Evolutionary conservation across 2,888 invertebrate genomes (phyloP), one percentile per base, ranked within the genome.

Genomic region (Brachylomia viminalis): DNA sequence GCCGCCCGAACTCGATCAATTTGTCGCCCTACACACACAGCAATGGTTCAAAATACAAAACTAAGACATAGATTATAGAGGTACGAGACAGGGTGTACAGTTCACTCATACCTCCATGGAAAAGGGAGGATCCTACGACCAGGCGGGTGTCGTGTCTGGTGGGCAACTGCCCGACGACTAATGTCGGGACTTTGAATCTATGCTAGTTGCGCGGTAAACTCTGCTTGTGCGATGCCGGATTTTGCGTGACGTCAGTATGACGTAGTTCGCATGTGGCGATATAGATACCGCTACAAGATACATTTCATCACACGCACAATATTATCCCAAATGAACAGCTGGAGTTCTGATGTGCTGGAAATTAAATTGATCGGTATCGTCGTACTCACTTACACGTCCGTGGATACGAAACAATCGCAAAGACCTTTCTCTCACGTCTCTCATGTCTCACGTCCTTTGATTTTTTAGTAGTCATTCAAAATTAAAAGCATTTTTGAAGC

Each of bases 1-100:
- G 97, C 5, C 99, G 97, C 3, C 98, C 98, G 92, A 99, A 99
- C 93, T 99, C 98, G 78, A 99, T 97, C 87, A 98, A 97, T 86
- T 97, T 97, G 92, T 98, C 97, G 38, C 96, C 97, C 97, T 97
- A 86, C 10, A 42, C 15, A 70, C 3, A 42, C 8, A 69, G 8
- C 33, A 15, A 59, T 68, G 7, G 8, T 45, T 52, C 13, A 2
- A 52, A 17, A 42, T 33, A 30, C 15, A 23, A 33, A 17, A 33
- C 33, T 54, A 17, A 20, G 13, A n/a, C 13, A 11, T 13, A 45
- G 0, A n/a, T 38, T 7, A 61, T n/a, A n/a, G n/a, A n/a, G n/a
- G n/a, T n/a, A n/a, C n/a, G n/a, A n/a, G n/a, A n/a, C n/a, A n/a
- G n/a, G n/a, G n/a, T n/a, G n/a, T n/a, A n/a, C n/a, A n/a, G n/a